Evolutionary conservation across 2,888 invertebrate species (phyloP).

Genomic region (Nemotelus nigrinus): DNA sequence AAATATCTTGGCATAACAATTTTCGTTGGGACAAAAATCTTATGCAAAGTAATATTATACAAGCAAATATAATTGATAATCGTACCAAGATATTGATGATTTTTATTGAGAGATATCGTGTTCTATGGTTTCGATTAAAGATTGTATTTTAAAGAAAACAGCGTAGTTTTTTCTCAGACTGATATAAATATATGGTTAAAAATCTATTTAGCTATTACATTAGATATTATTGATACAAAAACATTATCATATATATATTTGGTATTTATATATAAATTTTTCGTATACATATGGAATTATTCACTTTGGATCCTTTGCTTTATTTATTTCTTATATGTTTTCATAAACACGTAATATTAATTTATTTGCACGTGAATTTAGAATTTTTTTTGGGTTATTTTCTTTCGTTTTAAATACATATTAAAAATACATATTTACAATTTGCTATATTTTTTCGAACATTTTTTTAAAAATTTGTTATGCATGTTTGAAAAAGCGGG

Average conservation of each 20-base stretch:
- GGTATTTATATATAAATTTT: constrained; percentile 5
- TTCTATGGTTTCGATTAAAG: too few relatives aligned
- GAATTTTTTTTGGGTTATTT: background rate
- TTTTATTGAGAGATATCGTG: too few relatives aligned
- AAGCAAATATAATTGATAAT: too few relatives aligned
- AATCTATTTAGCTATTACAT: constrained; percentile 6
- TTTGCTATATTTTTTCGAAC: constrained; percentile 14
- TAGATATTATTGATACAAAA: constrained; percentile 22
- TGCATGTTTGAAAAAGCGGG: constrained; percentile 18
- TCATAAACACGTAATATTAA: background rate
- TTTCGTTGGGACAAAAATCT: too few relatives aligned
- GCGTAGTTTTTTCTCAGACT: background rate
- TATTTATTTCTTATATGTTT: background rate
- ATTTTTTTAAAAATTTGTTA: background rate
- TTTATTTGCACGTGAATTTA: constrained; percentile 4
- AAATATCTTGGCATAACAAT: too few relatives aligned
- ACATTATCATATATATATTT: too few relatives aligned
- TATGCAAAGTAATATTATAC: too few relatives aligned
- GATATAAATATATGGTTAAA: constrained; percentile 25
- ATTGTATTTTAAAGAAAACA: background rate
- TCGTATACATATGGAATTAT: constrained; percentile 14
- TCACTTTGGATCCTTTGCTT: too few relatives aligned
- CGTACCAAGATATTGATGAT: too few relatives aligned
- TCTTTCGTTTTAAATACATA: background rate
- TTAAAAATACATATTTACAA: background rate